Base-by-base conservation (phyloP, 1,140 invertebrate species). In the Rhyacophila brunnea region DNA sequence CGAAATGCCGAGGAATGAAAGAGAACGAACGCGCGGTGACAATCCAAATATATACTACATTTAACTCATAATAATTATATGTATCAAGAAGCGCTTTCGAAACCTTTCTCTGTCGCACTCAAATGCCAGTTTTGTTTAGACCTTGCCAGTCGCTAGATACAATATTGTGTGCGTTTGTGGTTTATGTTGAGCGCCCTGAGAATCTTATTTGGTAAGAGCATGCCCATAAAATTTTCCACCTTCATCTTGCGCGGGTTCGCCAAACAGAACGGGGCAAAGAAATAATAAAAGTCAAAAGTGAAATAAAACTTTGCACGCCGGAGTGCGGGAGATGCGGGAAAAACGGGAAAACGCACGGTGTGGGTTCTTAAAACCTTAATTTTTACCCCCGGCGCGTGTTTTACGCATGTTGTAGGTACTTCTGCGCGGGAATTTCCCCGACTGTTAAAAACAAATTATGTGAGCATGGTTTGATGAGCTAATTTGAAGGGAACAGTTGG, bases 241-340 rank as follows among this genome's bases (percentile, higher is more conserved):
- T 49, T 48, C 51, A 60, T 59, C 50, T 59, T 53, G 28, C 7
- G 35, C 23, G 44, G 35, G 47, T 50, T 34, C 10, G 35, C 35
- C 23, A 36, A 60, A 54, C 44, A 59, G 49, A 60, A 60, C 46
- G 34, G n/a, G n/a, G 47, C 38, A 28, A 28, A 54, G 58, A 34
- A 54, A 60, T 60, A 54, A 60, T 60, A 60, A 60, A 60, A 54
- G 50, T 60, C 58, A 60, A 60, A 60, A 60, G 50, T 54, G 50
- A 60, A 60, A 60, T 60, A 60, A 60, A 60, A 34, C 23, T 28
- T 28, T 28, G 23, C 23, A 9, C 23, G 23, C 9, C 23, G 23
- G 23, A 28, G 40, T 53, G 32, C 32, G 9, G 19, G 23, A 6
- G 32, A 32, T 40, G 38, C 38, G 38, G 38, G 38, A 3, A 17